Base-by-base conservation (phyloP, 1,140 invertebrate genomes). In the Leptonema lineaticorne region DNA sequence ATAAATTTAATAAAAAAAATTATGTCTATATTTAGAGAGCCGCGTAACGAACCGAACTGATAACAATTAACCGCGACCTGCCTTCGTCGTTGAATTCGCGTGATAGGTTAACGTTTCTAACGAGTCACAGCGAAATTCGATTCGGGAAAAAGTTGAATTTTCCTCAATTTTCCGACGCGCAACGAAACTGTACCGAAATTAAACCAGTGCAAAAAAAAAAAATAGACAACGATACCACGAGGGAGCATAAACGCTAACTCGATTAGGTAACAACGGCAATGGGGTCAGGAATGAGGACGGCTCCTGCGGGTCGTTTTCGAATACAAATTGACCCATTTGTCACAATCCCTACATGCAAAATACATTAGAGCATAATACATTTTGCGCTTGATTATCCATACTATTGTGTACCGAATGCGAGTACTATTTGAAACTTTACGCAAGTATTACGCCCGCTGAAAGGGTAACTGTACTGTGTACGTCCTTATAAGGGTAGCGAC, bases 281-380 rank as follows among this genome's bases (percentile, higher is more conserved):
- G 37, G 37, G 37, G n/a, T n/a, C n/a, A n/a, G n/a, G n/a, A n/a
- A n/a, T n/a, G n/a, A n/a, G n/a, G n/a, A n/a, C n/a, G n/a, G n/a
- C n/a, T n/a, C n/a, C n/a, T n/a, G 11, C 14, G 46, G 50, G 50
- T 24, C 20, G 50, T 53, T 53, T 53, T 24, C 22, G 16, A 24
- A 20, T 20, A 53, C 50, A 53, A 53, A 53, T 53, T 53, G 50
- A 24, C 2, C 50, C 50, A 24, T 53, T 53, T 53, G 50, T 53
- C 50, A 26, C 8, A 3, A 6, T 33, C 22, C 18, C 18, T 26
- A 53, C 50, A 53, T 53, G 50, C 50, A 53, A 53, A 53, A 26
- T 53, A 53, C 50, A 53, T 53, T 53, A 53, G 22, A 22, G 50
- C 14, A 22, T 28, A 7, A 18, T 18, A n/a, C 56, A n/a, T 7